These are phyloP conservation scores for Lagodon rhomboides DNA, from an alignment of 2,797 vertebrate species.

Conservation along the genomic window DNA sequence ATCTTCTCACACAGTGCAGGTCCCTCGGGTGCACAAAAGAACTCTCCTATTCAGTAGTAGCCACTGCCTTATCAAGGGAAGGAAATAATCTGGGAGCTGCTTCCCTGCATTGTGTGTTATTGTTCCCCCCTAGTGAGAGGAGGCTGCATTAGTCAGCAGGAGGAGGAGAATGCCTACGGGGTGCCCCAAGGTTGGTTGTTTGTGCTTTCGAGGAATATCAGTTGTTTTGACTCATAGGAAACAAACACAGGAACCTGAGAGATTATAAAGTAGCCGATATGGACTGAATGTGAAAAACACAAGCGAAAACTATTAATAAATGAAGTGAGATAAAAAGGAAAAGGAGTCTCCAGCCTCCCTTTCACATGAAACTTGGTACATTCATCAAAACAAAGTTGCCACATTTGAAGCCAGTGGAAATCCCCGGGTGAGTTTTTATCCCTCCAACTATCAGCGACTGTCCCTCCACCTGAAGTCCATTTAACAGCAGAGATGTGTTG, in stretches of 20 bases:
- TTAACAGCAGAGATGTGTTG: constrained; percentile 59
- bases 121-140: constrained; percentile 69
- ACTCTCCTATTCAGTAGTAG: constrained; percentile 73
- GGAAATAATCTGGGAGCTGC: constrained; percentile 84
- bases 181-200: constrained; percentile 41
- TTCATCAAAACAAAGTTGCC: constrained; percentile 20
- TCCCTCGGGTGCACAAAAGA: constrained; percentile 68
- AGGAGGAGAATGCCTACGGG: constrained; percentile 46
- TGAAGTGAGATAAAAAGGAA: not conserved
- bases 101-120: constrained; percentile 87
- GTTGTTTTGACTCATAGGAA: constrained; percentile 24
- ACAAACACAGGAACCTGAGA: constrained; percentile 36
- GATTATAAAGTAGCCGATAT: constrained; percentile 7
- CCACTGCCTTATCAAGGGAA: constrained; percentile 80
- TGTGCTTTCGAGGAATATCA: constrained; percentile 64
- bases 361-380: not conserved
- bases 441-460: constrained; percentile 19
- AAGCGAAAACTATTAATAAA: not conserved
- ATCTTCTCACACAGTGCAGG: constrained; percentile 82
- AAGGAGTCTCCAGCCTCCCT: not conserved
- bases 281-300: not conserved
- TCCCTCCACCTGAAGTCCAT: constrained; percentile 58
- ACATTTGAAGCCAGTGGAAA: constrained; percentile 25
- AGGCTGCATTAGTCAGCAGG: constrained; percentile 66
- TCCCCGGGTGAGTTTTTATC: constrained; percentile 18